Evolutionary conservation across 92 coral and sea anemone genomes (phyloP).

Genomic region (Virgularia gustaviana): DNA sequence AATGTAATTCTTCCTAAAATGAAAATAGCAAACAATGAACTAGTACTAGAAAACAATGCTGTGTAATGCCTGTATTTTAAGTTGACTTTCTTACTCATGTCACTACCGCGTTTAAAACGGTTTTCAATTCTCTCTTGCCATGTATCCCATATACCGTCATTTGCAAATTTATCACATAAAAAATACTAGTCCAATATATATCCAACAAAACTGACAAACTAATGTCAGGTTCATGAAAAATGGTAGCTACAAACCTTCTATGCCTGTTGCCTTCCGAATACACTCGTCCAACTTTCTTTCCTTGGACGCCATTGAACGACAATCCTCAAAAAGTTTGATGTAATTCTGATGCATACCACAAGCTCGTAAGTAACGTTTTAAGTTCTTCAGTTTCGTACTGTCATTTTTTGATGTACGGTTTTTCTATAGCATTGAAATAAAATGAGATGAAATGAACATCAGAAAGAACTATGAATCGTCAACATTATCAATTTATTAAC

Average conservation of each 20-base stretch:
- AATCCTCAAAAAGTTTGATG: conserved; percentile 69
- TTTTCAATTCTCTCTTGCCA: too few relatives aligned
- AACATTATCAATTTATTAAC: too few relatives aligned
- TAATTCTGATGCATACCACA: conserved; percentile 75
- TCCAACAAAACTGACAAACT: too few relatives aligned
- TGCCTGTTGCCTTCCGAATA: conserved; percentile 65
- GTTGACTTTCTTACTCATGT: too few relatives aligned
- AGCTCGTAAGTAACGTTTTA: conserved; percentile 67
- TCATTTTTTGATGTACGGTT: conserved; percentile 52
- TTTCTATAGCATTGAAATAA: neutral
- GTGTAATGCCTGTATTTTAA: too few relatives aligned
- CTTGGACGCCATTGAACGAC: conserved; percentile 73
- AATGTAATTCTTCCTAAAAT: conserved; percentile 78
- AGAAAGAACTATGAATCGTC: too few relatives aligned
- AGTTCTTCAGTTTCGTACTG: conserved; percentile 65
- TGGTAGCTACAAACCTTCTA: conserved; percentile 62
- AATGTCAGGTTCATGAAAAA: too few relatives aligned
- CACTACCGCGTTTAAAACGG: too few relatives aligned
- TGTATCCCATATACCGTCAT: too few relatives aligned
- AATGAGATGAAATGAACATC: neutral
- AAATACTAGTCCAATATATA: too few relatives aligned
- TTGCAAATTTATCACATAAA: too few relatives aligned
- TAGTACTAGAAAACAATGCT: too few relatives aligned
- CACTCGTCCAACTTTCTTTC: conserved; percentile 67
- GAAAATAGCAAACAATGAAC: neutral